Evolutionary conservation across 2,797 vertebrate genomes (phyloP).

Genomic region (Amphiprion clarkii): DNA sequence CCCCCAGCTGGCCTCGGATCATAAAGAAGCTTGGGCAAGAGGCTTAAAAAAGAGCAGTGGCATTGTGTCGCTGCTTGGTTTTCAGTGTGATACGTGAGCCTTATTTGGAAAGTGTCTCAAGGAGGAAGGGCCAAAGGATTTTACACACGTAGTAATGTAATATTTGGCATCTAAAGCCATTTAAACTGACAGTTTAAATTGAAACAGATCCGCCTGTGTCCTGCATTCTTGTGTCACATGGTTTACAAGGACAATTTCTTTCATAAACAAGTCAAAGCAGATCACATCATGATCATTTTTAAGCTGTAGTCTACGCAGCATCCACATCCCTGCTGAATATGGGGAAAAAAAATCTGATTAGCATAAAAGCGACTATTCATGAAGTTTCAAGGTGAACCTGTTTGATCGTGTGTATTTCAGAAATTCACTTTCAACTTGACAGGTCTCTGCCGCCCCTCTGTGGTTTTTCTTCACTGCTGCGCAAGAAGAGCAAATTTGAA

Average conservation of each 20-base stretch:
- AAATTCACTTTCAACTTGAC: no score
- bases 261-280: background rate
- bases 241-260: background rate
- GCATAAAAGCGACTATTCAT: background rate
- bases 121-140: background rate
- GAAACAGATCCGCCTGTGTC: background rate
- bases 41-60: conserved; percentile 77
- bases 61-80: conserved; percentile 66
- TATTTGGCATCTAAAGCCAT: background rate
- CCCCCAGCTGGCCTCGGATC: conserved; percentile 37
- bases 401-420: no score
- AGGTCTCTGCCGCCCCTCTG: conserved; percentile 48
- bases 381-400: background rate
- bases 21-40: conserved; percentile 45
- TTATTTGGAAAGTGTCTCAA: conserved; percentile 74
- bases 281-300: background rate
- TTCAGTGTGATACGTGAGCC: conserved; percentile 58
- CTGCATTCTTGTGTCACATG: no score
- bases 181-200: background rate
- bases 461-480: conserved; percentile 30
- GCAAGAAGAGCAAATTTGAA: background rate
- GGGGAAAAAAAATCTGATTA: background rate
- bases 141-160: background rate
- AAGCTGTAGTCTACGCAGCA: no score
- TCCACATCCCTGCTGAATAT: background rate